phyloP scores from a whole-genome alignment of 2,113 vertebrate genomes.

The Bufo gargarizans region DNA sequence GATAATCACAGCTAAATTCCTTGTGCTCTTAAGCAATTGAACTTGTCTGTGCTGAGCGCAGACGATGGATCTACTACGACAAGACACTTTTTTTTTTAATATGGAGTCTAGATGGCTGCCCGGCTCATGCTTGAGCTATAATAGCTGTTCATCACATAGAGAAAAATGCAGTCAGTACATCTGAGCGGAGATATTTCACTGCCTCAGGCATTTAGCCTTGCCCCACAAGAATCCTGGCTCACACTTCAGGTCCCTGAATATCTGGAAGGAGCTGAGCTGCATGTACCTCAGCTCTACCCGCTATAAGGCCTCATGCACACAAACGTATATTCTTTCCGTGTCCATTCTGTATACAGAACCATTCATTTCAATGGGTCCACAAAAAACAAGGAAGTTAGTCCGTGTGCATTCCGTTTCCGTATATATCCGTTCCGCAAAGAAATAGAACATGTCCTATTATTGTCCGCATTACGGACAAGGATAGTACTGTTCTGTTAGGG shows the following conservation, averaged over 20 bases:
- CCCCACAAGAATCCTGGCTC: slow-evolving; percentile 32
- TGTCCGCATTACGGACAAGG: too few species aligned
- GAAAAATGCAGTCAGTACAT: slow-evolving; percentile 45
- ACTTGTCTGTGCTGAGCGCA: slow-evolving; percentile 17
- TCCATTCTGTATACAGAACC: too few species aligned
- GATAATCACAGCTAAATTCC: slow-evolving; percentile 10
- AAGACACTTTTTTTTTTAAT: slow-evolving; percentile 23
- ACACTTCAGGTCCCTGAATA: slow-evolving; percentile 30
- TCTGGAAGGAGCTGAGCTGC: neutral
- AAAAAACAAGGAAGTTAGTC: too few species aligned
- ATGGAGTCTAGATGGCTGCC: slow-evolving; percentile 51
- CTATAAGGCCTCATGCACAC: neutral
- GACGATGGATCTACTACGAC: neutral
- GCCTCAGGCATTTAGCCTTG: slow-evolving; percentile 49
- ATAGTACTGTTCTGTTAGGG: too few species aligned
- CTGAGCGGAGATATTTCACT: slow-evolving; percentile 13
- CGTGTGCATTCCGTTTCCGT: too few species aligned
- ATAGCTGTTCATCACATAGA: slow-evolving; percentile 34
- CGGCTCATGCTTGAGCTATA: slow-evolving; percentile 28
- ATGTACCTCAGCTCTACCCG: neutral
- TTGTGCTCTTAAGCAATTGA: neutral
- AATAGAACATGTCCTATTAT: too few species aligned
- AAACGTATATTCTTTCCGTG: neutral
- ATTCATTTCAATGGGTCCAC: too few species aligned
- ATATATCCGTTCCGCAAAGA: too few species aligned